phyloP scores from a whole-genome alignment of 2,888 invertebrate genomes.

The Tenthredo amoena region DNA sequence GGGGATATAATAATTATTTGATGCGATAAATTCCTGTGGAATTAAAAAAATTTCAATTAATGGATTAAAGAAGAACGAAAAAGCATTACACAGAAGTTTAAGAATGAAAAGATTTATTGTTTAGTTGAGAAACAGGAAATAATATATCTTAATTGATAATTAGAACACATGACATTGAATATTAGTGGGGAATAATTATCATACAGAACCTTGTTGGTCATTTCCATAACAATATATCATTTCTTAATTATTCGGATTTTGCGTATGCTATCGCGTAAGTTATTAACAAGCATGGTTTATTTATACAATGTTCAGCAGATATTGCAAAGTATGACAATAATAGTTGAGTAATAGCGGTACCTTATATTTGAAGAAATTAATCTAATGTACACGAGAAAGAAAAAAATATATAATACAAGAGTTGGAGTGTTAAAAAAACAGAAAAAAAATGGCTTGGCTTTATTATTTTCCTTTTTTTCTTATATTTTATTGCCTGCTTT shows the following conservation, averaged over 20 bases:
- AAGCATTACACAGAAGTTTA: neutral
- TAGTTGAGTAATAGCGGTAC: constrained; percentile 58
- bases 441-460: constrained; percentile 55
- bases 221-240: neutral
- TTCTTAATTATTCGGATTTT: neutral
- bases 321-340: constrained; percentile 60
- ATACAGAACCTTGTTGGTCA: neutral
- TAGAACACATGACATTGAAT: neutral
- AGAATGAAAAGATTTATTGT: neutral
- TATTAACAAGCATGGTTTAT: neutral
- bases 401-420: constrained; percentile 65
- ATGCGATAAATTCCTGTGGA: neutral
- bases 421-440: constrained; percentile 60
- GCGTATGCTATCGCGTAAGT: neutral
- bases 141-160: neutral
- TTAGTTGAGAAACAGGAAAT: neutral
- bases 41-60: neutral
- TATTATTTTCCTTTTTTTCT: constrained; percentile 54
- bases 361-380: constrained; percentile 46
- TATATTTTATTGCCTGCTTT: constrained; percentile 55
- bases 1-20: neutral
- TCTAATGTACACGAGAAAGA: constrained; percentile 56
- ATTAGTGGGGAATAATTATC: neutral
- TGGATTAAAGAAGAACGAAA: neutral
- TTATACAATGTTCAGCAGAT: constrained; percentile 11